Percentiles rank a stretch among this genome's conserved stretches.
These are phyloP conservation scores for Caloenas nicobarica DNA, from an alignment of 2,113 vertebrate genomes.

Conservation along the genomic window DNA sequence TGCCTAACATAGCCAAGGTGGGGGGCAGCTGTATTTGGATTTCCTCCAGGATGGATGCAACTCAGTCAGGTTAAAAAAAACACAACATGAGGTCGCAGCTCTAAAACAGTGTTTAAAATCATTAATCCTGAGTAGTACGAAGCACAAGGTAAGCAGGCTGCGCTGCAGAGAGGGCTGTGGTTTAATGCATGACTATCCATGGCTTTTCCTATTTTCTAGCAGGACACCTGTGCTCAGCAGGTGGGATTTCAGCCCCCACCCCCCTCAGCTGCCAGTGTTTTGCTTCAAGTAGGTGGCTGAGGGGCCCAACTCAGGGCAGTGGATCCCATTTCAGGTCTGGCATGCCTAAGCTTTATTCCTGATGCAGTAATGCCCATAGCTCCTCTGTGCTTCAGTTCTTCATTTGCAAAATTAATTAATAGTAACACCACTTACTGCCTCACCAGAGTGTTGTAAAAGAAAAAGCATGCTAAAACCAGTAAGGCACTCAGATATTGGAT, in stretches of 20 bases:
- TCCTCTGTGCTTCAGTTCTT: neutral
- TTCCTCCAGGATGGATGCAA: neutral
- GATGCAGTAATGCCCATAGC: neutral
- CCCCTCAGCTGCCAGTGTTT: neutral
- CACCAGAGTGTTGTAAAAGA: neutral
- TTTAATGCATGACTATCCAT: rapidly evolving
- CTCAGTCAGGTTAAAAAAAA: neutral
- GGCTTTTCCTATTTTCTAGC: neutral
- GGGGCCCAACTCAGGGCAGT: neutral
- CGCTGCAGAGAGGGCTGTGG: neutral
- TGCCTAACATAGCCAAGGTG: neutral
- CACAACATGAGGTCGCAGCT: neutral
- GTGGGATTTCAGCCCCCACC: neutral
- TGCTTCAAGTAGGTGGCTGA: neutral
- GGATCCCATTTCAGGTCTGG: neutral
- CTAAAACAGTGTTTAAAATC: neutral
- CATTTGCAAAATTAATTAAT: neutral
- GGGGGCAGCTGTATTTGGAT: neutral
- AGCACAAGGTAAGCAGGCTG: neutral
- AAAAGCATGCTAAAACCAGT: neutral
- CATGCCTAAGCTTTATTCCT: neutral
- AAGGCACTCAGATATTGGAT: neutral
- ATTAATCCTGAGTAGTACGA: neutral
- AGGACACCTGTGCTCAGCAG: neutral
- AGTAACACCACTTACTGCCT: neutral